phyloP scores from a whole-genome alignment of 2,888 invertebrate species.

The Parapristionchus giblindavisi region DNA sequence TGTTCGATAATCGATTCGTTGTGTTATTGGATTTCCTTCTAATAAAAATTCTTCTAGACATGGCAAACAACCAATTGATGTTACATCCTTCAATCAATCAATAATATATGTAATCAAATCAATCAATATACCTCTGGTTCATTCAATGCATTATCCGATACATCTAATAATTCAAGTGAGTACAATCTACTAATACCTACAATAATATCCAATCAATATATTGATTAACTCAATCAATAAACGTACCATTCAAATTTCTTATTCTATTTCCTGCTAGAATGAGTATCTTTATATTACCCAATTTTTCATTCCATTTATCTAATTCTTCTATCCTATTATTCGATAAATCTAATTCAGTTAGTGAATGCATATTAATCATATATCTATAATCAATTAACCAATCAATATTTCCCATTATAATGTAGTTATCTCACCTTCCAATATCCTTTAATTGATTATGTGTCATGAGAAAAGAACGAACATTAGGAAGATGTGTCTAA shows the following conservation, averaged over 20 bases:
- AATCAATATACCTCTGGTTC: conserved; percentile 75
- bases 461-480: conserved; percentile 12
- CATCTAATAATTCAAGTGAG: conserved; percentile 84
- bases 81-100: conserved; percentile 6
- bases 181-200: conserved; percentile 79
- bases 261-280: conserved; percentile 22
- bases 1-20: conserved; percentile 76
- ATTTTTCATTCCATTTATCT: conserved; percentile 78
- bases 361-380: conserved; percentile 76
- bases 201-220: conserved; percentile 75
- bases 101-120: not conserved
- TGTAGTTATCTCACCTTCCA: conserved; percentile 15
- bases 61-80: conserved; percentile 10
- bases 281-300: conserved; percentile 77
- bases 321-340: conserved; percentile 80
- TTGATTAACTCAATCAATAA: conserved; percentile 75
- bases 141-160: conserved; percentile 81
- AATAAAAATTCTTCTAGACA: conserved; percentile 75
- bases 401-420: not conserved
- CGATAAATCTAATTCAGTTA: conserved; percentile 82
- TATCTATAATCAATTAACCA: conserved; percentile 14
- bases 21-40: conserved; percentile 88
- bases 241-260: not conserved
- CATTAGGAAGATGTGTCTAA: conserved; percentile 7
- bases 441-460: conserved; percentile 31